These are phyloP conservation scores for Pagetopsis macropterus DNA, from an alignment of 2,797 vertebrate genomes.

Conservation along the genomic window DNA sequence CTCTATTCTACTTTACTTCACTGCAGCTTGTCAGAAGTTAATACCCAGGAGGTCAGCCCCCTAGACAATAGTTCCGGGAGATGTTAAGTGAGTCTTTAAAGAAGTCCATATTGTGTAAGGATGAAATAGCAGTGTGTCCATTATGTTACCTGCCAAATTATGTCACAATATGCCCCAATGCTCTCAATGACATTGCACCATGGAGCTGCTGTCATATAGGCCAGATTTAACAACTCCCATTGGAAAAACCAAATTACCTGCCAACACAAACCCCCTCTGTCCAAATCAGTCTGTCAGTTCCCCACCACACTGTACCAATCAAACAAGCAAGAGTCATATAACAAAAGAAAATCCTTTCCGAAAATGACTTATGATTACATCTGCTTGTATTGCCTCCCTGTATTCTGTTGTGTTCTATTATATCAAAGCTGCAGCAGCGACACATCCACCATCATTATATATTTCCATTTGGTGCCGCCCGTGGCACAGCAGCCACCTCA, in stretches of 20 bases:
- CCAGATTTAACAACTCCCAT: constrained; percentile 4
- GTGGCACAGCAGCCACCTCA: constrained; percentile 54
- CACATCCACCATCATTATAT: constrained; percentile 44
- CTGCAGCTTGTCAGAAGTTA: background rate
- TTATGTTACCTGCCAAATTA: background rate
- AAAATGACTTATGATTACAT: constrained; percentile 18
- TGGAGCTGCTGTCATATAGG: background rate
- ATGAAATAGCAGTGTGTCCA: background rate
- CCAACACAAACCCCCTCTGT: constrained; percentile 16
- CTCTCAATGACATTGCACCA: constrained; percentile 24
- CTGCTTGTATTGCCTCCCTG: constrained; percentile 21
- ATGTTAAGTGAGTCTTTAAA: background rate
- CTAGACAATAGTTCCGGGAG: background rate
- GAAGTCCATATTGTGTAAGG: background rate
- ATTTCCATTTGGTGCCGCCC: constrained; percentile 46
- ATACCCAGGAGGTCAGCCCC: background rate
- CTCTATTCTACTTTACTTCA: background rate
- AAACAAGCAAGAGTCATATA: background rate
- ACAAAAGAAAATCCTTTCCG: constrained; percentile 7
- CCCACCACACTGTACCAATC: constrained; percentile 8
- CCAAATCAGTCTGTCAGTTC: constrained; percentile 27
- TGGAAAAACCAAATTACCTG: constrained; percentile 13
- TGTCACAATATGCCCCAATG: constrained; percentile 1
- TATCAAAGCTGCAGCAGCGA: constrained; percentile 39
- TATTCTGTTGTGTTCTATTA: constrained; percentile 36